A percentile compares a stretch with the other conserved stretches of the same genome.
These are phyloP conservation scores for Dinocampus coccinellae DNA, from an alignment of 2,888 invertebrate genomes.

Conservation along the genomic window DNA sequence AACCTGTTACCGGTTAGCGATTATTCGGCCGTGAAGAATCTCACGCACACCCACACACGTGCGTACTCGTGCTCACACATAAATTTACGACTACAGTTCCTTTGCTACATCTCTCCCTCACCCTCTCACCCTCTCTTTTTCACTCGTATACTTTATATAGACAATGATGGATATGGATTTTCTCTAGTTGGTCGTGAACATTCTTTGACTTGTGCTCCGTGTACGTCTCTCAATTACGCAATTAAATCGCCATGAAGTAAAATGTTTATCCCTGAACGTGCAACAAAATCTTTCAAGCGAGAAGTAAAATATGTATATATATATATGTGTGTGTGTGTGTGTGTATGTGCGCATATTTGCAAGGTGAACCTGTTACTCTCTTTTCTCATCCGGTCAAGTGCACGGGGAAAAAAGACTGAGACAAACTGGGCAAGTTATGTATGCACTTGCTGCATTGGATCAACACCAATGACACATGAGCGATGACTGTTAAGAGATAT, in stretches of 20 bases:
- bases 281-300: neutral
- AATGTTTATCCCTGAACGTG: slow-evolving; percentile 4
- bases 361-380: slow-evolving; percentile 24
- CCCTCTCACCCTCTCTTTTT: neutral
- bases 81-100: slow-evolving; percentile 1
- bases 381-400: slow-evolving; percentile 15
- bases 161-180: neutral
- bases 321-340: neutral
- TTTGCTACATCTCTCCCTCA: too few species aligned
- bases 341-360: neutral
- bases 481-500: neutral
- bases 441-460: neutral
- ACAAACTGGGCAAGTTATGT: slow-evolving; percentile 1
- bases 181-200: neutral
- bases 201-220: neutral
- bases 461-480: neutral
- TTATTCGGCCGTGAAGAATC: slow-evolving; percentile 46
- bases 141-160: neutral
- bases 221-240: slow-evolving; percentile 24
- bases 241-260: slow-evolving; percentile 20
- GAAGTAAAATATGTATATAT: neutral
- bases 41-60: slow-evolving; percentile 39
- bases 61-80: slow-evolving; percentile 21
- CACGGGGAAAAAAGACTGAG: neutral
- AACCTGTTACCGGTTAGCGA: slow-evolving; percentile 51